phyloP scores from a whole-genome alignment of 2,797 vertebrate species.

The Choloepus didactylus region DNA sequence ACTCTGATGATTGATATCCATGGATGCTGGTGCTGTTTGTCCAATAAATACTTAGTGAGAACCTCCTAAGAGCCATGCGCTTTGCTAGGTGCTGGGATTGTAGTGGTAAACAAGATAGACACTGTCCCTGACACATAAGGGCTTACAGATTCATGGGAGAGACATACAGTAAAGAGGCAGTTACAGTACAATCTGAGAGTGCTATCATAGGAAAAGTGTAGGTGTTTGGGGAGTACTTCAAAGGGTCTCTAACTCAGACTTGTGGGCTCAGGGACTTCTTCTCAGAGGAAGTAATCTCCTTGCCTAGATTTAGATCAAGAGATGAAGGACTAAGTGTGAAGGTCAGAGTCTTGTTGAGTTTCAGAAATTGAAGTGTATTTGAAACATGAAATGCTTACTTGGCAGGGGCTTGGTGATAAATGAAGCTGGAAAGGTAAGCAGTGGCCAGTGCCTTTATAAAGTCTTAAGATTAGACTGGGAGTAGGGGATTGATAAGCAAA shows the following conservation, averaged over 20 bases:
- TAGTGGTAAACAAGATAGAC: constrained; percentile 1
- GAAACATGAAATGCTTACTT: not conserved
- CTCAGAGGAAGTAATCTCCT: constrained; percentile 16
- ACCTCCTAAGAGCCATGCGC: not conserved
- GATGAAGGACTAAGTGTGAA: not conserved
- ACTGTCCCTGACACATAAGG: not conserved
- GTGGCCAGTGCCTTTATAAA: not conserved
- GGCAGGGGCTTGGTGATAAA: not conserved
- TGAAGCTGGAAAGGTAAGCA: constrained; percentile 24
- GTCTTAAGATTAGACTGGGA: constrained; percentile 8
- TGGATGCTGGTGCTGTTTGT: constrained; percentile 42
- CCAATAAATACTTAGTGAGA: not conserved
- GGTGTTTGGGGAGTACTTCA: not conserved
- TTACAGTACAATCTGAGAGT: not conserved
- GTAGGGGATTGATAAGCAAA: not conserved
- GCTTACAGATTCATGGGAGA: not conserved
- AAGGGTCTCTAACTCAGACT: not conserved
- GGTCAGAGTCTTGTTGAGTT: constrained; percentile 42
- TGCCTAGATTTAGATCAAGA: constrained; percentile 47
- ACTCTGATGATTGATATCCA: constrained; percentile 40
- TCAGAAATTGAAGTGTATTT: constrained; percentile 52
- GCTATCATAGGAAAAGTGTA: not conserved
- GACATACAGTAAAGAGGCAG: constrained; percentile 31
- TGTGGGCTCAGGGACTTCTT: not conserved
- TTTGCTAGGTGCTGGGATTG: constrained; percentile 44